These are phyloP conservation scores for Ataeniobius toweri DNA, from an alignment of 2,797 vertebrate genomes.

Conservation along the genomic window DNA sequence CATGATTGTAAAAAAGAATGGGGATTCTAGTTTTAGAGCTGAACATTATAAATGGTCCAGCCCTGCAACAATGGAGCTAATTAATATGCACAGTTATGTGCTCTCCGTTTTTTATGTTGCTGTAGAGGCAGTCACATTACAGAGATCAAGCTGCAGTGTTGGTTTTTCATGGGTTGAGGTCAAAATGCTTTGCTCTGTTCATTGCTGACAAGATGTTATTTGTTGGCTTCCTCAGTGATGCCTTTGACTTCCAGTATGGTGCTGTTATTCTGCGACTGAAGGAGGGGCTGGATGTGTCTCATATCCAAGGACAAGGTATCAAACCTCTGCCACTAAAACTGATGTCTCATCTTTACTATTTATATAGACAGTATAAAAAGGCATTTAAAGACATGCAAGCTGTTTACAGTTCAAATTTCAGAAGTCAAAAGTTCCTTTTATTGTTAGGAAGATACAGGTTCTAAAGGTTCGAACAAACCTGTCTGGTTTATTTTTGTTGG, in stretches of 20 bases:
- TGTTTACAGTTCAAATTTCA: too few relatives aligned
- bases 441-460: too few relatives aligned
- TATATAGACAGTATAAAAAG: neutral
- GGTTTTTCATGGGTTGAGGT: neutral
- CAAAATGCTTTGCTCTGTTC: neutral
- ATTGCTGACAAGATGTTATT: conserved; percentile 15
- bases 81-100: conserved; percentile 53
- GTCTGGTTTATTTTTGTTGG: too few relatives aligned
- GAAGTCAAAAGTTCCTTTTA: too few relatives aligned
- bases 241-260: conserved; percentile 95
- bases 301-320: conserved; percentile 96
- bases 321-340: too few relatives aligned
- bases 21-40: conserved; percentile 59
- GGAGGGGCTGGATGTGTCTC: conserved; percentile 95
- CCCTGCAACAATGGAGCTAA: conserved; percentile 38
- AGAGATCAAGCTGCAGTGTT: neutral
- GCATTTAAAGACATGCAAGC: neutral
- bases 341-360: neutral
- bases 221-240: conserved; percentile 81
- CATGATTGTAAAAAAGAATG: neutral
- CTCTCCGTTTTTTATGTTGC: conserved; percentile 5
- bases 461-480: too few relatives aligned
- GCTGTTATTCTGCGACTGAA: conserved; percentile 91
- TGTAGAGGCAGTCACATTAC: neutral
- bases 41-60: conserved; percentile 49